These are phyloP conservation scores for Microcebus lehilahytsara DNA, from an alignment of 2,113 vertebrate species.

Conservation along the genomic window DNA sequence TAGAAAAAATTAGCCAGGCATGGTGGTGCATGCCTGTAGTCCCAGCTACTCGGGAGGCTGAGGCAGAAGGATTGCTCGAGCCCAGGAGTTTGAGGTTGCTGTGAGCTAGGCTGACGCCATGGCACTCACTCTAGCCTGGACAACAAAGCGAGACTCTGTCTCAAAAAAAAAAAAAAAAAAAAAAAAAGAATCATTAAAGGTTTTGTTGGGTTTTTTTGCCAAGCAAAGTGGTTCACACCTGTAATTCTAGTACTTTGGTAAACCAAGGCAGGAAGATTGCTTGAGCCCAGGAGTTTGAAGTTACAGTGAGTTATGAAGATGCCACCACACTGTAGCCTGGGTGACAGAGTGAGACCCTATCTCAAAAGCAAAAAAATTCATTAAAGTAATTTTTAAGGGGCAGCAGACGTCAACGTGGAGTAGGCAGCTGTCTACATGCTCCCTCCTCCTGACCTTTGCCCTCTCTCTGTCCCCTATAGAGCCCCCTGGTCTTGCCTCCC, in stretches of 20 bases:
- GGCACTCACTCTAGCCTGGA: too few species aligned
- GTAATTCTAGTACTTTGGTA: background rate
- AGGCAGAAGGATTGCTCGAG: too few species aligned
- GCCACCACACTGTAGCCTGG: too few species aligned
- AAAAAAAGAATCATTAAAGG: background rate
- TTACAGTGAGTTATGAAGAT: too few species aligned
- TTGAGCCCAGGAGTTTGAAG: too few species aligned
- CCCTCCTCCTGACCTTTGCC: background rate
- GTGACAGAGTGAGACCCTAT: background rate
- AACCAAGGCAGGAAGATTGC: background rate
- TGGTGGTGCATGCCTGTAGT: too few species aligned
- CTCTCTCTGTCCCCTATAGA: slow-evolving; percentile 62
- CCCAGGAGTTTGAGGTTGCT: too few species aligned
- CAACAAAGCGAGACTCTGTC: too few species aligned
- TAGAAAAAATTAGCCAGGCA: too few species aligned
- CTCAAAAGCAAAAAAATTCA: background rate
- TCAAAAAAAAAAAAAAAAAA: too few species aligned
- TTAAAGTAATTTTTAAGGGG: background rate
- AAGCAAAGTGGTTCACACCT: background rate
- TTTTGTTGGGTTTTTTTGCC: background rate
- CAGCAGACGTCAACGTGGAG: background rate
- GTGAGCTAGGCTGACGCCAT: too few species aligned
- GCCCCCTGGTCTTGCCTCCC: slow-evolving; percentile 67
- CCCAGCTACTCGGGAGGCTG: too few species aligned
- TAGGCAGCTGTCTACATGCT: background rate